These are phyloP conservation scores for Spheniscus mendiculus DNA, from an alignment of 2,113 vertebrate species.

Conservation along the genomic window DNA sequence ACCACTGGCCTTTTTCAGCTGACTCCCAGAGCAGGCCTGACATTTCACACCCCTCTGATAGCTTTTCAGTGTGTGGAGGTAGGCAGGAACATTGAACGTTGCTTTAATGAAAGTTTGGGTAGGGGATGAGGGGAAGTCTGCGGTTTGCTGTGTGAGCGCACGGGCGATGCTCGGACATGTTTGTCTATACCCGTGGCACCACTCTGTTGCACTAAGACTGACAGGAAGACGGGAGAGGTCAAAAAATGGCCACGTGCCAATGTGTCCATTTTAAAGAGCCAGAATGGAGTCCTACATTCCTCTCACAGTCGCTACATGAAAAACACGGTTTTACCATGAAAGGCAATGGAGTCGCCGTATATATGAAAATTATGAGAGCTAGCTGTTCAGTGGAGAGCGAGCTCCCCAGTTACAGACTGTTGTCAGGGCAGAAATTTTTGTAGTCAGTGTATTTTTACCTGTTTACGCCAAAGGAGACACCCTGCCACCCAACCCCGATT, in stretches of 20 bases:
- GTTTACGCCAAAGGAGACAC: not conserved
- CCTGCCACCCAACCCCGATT: not conserved
- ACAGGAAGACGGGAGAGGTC: not conserved
- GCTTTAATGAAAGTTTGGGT: not conserved
- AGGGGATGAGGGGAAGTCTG: not conserved
- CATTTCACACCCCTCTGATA: not conserved
- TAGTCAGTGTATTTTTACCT: not conserved
- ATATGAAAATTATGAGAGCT: not conserved
- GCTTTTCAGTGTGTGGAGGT: not conserved
- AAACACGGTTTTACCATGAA: not conserved
- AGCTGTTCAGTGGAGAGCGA: not conserved
- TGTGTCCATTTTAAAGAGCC: not conserved
- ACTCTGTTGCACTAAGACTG: not conserved
- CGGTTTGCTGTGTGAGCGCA: fast-evolving
- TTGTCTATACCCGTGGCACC: not conserved
- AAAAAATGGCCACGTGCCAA: not conserved
- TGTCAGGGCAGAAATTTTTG: not conserved
- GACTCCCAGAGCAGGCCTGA: not conserved
- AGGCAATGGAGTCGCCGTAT: not conserved
- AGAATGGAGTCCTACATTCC: not conserved
- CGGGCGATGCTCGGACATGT: fast-evolving
- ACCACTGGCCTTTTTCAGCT: not conserved
- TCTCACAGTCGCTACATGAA: not conserved
- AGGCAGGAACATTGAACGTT: not conserved
- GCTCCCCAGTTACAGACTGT: not conserved